Base-by-base conservation (phyloP, 2,797 vertebrate species). In the Podarcis siculus region DNA sequence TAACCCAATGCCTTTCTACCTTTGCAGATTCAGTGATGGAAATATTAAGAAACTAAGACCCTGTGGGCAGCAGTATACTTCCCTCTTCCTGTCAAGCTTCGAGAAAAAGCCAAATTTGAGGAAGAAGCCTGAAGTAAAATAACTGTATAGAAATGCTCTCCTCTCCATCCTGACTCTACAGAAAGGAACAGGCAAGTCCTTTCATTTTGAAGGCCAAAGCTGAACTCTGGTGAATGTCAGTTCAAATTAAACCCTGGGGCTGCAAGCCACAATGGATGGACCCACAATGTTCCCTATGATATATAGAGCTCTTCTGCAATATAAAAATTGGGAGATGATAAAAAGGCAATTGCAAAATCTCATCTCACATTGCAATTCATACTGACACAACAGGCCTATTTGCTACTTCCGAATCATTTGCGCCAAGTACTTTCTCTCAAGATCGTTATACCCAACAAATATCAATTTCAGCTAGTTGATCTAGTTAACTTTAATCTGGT, bases 281-380 rank as follows among this genome's bases (percentile, higher is more conserved):
- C 73, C 78, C 42, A 30, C 61, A 58, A n/a, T 69, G 42, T 49
- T 77, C 77, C 80, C 80, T 42, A 15, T 77, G 86, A 42, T 85
- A 73, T 67, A 66, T 39, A 86, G 67, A 1, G n/a, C 1, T 4
- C 81, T 75, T 88, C 91, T 80, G 49, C 69, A 25, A 1, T 58
- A 81, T 87, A 45, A 82, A 90, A 90, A 92, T 21, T 66, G 61
- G 35, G 73, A 35, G 80, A 86, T 82, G 88, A 82, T 86, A 88
- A 87, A 93, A 87, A 90, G 45, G 10, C 77, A 87, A 71, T 55
- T 82, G 61, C 67, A 89, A 87, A 87, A 89, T 82, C 77, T 2
- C 58, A 39, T 42, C 1, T 80, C 27, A 8, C 30, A 77, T 87
- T 87, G 79, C 80, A 82, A 76, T 87, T 87, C 72, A 82, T 35